Conservation (phyloP, 1,140 invertebrate genomes). For the Drosophila hydei region DNA sequence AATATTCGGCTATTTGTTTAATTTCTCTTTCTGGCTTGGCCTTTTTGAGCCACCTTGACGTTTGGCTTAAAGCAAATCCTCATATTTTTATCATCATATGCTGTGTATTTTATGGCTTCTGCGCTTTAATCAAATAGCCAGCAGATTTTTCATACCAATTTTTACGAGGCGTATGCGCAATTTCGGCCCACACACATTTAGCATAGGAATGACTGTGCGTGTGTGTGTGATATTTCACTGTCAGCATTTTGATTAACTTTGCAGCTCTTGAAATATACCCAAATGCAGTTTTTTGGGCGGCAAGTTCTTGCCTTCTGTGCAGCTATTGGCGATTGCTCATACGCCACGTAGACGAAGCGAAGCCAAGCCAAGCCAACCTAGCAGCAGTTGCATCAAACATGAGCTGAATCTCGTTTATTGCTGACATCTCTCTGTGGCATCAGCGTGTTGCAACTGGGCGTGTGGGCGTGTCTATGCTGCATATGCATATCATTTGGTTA, state of each 20-base stretch:
- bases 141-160: conserved; percentile 27
- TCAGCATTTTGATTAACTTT: conserved; percentile 61
- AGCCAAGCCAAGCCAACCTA: no score
- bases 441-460: conserved; percentile 9
- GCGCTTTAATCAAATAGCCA: conserved; percentile 63
- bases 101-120: conserved; percentile 57
- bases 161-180: conserved; percentile 64
- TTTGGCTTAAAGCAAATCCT: conserved; percentile 56
- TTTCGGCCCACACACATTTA: conserved; percentile 52
- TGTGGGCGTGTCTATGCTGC: conserved; percentile 12
- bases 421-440: conserved; percentile 29
- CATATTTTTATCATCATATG: conserved; percentile 48
- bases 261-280: conserved; percentile 44
- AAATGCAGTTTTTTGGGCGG: conserved; percentile 12
- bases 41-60: conserved; percentile 32
- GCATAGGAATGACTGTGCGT: conserved; percentile 36
- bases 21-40: background rate
- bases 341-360: conserved; percentile 21
- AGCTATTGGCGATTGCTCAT: conserved; percentile 27
- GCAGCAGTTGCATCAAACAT: conserved; percentile 25
- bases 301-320: conserved; percentile 19
- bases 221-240: conserved; percentile 41
- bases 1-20: background rate
- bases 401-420: conserved; percentile 61
- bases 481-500: conserved; percentile 24